A percentile compares a stretch with the other conserved stretches of the same genome.
phyloP scores from a whole-genome alignment of 2,113 vertebrate genomes.

The Charadrius vociferus region DNA sequence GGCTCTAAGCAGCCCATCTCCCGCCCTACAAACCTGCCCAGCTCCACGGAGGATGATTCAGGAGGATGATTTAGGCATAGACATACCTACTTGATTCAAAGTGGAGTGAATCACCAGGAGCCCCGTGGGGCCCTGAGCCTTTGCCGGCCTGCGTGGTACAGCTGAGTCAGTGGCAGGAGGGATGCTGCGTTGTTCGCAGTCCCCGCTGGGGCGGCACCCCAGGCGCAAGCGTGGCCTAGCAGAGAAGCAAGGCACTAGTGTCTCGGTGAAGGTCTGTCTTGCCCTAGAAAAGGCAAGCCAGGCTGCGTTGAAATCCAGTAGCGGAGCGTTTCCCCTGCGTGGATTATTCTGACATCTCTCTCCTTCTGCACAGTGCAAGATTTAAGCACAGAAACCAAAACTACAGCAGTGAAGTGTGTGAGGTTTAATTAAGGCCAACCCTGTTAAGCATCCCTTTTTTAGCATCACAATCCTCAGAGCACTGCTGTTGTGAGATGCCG shows the following conservation, averaged over 20 bases:
- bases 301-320: neutral
- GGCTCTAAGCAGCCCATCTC: neutral
- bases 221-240: neutral
- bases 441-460: neutral
- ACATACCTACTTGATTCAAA: neutral
- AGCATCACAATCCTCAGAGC: neutral
- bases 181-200: neutral
- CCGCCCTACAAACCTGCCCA: neutral
- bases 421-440: constrained; percentile 11
- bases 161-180: neutral
- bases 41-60: neutral
- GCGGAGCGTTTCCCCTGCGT: neutral
- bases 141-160: neutral
- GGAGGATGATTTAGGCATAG: neutral
- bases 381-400: neutral
- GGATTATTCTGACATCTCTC: neutral
- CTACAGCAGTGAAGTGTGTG: neutral
- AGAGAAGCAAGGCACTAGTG: constrained; percentile 50
- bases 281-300: neutral
- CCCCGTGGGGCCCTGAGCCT: neutral
- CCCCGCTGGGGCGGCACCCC: neutral
- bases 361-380: neutral
- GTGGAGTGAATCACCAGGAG: neutral
- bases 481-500: neutral
- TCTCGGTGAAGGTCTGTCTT: neutral